Evolutionary conservation across 2,888 invertebrate genomes (phyloP).

Genomic region (Cosmia trapezina): DNA sequence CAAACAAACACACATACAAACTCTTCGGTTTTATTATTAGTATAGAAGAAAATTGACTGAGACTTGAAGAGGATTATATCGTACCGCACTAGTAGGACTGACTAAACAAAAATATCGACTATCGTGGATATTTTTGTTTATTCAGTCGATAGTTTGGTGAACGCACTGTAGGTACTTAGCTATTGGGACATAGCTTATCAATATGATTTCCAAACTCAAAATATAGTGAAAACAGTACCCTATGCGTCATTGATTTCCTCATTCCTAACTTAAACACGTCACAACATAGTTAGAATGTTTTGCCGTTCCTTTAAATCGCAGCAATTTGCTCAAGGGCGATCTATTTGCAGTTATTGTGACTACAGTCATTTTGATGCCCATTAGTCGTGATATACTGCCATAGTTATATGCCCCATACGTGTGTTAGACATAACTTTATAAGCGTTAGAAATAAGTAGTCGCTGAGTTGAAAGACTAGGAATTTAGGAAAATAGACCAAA

Average conservation of each 20-base stretch:
- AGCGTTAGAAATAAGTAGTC: background rate
- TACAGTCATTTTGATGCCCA: conserved; percentile 22
- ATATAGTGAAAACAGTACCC: too few relatives aligned
- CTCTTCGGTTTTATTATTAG: too few relatives aligned
- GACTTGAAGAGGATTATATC: background rate
- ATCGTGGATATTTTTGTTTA: background rate
- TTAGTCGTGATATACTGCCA: conserved; percentile 26
- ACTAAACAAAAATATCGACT: too few relatives aligned
- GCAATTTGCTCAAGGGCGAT: conserved; percentile 32
- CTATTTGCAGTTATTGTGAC: conserved; percentile 48
- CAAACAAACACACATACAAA: too few relatives aligned
- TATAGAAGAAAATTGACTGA: too few relatives aligned
- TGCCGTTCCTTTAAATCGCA: conserved; percentile 9
- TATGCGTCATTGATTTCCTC: background rate
- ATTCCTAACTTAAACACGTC: conserved; percentile 8
- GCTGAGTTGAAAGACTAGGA: background rate
- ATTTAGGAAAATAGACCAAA: background rate
- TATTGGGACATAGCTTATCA: background rate
- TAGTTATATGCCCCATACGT: background rate
- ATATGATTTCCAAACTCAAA: background rate
- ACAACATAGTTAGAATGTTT: conserved; percentile 30
- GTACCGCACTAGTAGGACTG: too few relatives aligned
- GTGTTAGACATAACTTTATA: conserved; percentile 3
- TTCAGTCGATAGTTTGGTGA: background rate
- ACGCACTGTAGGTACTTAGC: background rate